Evolutionary conservation across 2,888 invertebrate species (phyloP), one percentile per base, ranked within the genome.

Genomic region (Pardosa pseudoannulata): DNA sequence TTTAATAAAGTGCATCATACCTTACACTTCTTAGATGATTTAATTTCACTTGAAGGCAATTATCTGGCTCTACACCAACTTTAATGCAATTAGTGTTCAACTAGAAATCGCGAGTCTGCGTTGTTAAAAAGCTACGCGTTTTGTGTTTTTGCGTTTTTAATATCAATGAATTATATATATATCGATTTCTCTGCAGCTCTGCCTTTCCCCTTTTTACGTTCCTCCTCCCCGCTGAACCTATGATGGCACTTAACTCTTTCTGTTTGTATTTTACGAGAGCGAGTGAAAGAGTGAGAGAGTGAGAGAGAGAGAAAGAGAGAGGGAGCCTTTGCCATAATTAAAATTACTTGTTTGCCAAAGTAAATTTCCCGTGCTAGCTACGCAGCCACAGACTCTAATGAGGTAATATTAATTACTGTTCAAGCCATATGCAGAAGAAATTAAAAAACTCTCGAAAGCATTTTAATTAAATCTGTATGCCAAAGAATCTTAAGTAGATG

Each of bases 331-430:
- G 78, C 78, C 83, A 72, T 85, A 85, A 85, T 85, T 85, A 85
- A 85, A 85, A 85, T 85, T 85, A 85, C 83, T 85, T 85, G 83
- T 85, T 85, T 85, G 83, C 83, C 83, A 85, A 85, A 85, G 83
- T 85, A 85, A 85, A 85, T 85, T 85, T 85, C 83, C 83, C 83
- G 83, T 78, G 83, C 83, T 78, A 72, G 83, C 83, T 78, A 72
- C 70, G 82, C 78, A 79, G 83, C 83, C 83, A 85, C 82, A 75
- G 68, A 64, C 82, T 78, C 83, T 85, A 85, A 85, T 85, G 83
- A 85, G 83, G 78, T 85, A 85, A 85, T 85, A 85, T 85, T 85
- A 85, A 85, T 85, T 85, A 85, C 83, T 85, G 78, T 85, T 85
- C 83, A 50, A 68, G 83, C 83, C 83, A 85, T 85, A 85, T 85